phyloP scores from a whole-genome alignment of 1,140 invertebrate genomes.

The Neoseiulus cucumeris region DNA sequence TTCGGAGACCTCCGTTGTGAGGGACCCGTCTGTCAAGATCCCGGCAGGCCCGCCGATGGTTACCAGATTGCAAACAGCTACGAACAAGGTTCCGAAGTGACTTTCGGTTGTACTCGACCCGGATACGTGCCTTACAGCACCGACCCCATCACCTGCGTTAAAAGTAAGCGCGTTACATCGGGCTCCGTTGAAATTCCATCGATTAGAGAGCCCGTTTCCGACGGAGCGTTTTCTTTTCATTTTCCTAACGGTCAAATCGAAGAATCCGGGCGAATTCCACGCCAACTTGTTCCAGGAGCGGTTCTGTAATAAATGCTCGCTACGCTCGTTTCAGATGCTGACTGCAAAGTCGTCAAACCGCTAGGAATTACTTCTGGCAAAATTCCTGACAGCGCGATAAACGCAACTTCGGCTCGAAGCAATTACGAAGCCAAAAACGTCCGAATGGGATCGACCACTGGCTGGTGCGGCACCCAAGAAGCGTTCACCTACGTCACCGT shows the following conservation, averaged over 20 bases:
- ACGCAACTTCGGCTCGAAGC: conserved; percentile 64
- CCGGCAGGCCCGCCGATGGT: conserved; percentile 75
- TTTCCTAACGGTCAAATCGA: no score
- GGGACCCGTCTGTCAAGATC: conserved; percentile 84
- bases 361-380: conserved; percentile 69
- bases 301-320: no score
- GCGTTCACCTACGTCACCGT: conserved; percentile 84
- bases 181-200: not conserved
- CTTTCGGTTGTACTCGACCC: conserved; percentile 66
- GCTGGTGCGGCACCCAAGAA: conserved; percentile 72
- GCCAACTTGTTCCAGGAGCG: no score
- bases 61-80: conserved; percentile 69
- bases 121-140: conserved; percentile 82
- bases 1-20: conserved; percentile 87
- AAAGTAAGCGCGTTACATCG: conserved; percentile 17
- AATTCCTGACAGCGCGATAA: conserved; percentile 86
- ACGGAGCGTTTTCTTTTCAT: not conserved
- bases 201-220: not conserved
- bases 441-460: conserved; percentile 73
- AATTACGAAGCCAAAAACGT: conserved; percentile 39
- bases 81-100: conserved; percentile 70
- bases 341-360: conserved; percentile 77
- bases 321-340: conserved; percentile 45
- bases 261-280: no score
- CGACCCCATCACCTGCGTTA: conserved; percentile 64